Base-by-base conservation (phyloP, 2,113 vertebrate genomes). In the Cisticola juncidis region DNA sequence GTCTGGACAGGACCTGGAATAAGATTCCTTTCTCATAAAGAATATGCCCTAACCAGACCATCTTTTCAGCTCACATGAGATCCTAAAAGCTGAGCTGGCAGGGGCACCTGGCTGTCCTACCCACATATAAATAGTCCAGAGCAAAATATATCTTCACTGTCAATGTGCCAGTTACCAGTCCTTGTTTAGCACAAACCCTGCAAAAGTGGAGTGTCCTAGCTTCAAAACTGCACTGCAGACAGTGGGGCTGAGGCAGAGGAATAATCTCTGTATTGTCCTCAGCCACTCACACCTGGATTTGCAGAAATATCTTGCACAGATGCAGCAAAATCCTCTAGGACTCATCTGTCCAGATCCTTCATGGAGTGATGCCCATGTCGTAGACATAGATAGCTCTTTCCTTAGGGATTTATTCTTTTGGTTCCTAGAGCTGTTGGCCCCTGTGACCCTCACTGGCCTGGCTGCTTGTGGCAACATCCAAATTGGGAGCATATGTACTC, bases 381-480 rank as follows among this genome's bases (percentile, higher is more conserved):
- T 47, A 51, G 57, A 44, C 6, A 14, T 0, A 53, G 38, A 12
- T 0, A 57, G 35, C n/a, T 73, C 24, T 65, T 50, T 76, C 11
- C 21, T 56, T 77, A 61, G 45, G 23, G 61, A n/a, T 85, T 90
- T 76, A 15, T 60, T 69, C 20, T 64, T 45, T n/a, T 73, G 40
- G 22, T 17, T 86, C 42, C 68, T 61, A 31, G 79, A 80, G 56
- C 20, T 83, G 40, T 12, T 19, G 19, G 62, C 2, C 3, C 42
- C 36, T 2, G 0, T 56, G 47, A 51, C 29, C 40, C 88, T 64
- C 31, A 29, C 23, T 66, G 58, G 66, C 61, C 62, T 77, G 22
- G 50, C 70, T 86, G 62, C 71, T 68, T 18, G 68, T 79, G 92
- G 66, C 53, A 60, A 72, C 33, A 72, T 26, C 28, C 19, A 23